phyloP scores from a whole-genome alignment of 1,140 invertebrate genomes.

The Brachionus rubens region DNA sequence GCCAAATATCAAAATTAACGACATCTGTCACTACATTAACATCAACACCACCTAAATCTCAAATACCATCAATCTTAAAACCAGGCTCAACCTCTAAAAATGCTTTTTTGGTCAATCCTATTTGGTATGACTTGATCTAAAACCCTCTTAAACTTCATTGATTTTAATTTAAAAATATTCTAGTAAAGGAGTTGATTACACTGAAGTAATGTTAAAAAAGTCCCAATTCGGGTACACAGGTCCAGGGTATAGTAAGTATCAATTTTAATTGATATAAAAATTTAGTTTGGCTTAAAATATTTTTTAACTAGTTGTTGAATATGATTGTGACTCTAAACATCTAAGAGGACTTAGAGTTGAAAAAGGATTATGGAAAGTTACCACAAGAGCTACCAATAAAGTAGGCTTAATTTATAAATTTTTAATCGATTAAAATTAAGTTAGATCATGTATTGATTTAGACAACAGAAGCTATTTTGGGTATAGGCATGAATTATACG shows the following conservation, averaged over 20 bases:
- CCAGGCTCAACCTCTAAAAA: background rate
- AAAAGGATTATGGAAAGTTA: conserved; percentile 42
- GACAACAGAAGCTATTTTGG: background rate
- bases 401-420: too few species aligned
- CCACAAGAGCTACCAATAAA: background rate
- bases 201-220: conserved; percentile 4
- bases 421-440: background rate
- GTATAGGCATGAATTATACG: background rate
- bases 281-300: too few species aligned
- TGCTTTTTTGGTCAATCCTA: background rate
- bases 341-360: conserved; percentile 30
- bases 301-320: conserved; percentile 46
- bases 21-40: background rate
- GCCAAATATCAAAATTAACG: background rate
- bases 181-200: conserved; percentile 39
- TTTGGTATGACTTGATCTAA: background rate
- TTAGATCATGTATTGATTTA: background rate
- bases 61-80: background rate
- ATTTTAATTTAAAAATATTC: background rate
- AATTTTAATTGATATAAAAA: too few species aligned
- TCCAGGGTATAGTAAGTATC: conserved; percentile 36
- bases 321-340: conserved; percentile 22
- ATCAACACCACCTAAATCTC: background rate
- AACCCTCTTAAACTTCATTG: too few species aligned
- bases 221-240: conserved; percentile 15